These are phyloP conservation scores for Bombyx huttoni DNA, from an alignment of 2,888 invertebrate genomes.

Conservation along the genomic window DNA sequence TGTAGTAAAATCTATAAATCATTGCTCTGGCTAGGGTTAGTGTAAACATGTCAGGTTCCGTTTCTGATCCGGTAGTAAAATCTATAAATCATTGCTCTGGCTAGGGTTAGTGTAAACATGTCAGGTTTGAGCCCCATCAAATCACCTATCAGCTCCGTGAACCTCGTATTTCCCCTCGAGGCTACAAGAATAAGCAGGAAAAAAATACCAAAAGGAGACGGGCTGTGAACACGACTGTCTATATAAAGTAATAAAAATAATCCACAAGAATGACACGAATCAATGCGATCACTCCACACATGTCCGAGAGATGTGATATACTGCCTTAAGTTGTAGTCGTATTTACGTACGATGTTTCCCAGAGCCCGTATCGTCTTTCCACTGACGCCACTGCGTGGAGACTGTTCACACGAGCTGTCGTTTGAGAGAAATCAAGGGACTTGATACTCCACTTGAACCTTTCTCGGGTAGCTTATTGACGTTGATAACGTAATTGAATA, in stretches of 20 bases:
- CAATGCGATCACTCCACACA: conserved; percentile 39
- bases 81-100: no score
- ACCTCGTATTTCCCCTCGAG: no score
- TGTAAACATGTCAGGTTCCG: no score
- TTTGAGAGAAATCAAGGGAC: conserved; percentile 5
- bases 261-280: conserved; percentile 6
- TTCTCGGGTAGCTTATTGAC: conserved; percentile 8
- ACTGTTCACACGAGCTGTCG: conserved; percentile 57
- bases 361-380: conserved; percentile 55
- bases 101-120: no score
- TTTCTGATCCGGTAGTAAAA: no score
- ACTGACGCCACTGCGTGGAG: conserved; percentile 24
- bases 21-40: no score
- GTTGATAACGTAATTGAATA: conserved; percentile 1
- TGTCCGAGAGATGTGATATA: conserved; percentile 36
- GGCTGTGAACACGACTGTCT: no score
- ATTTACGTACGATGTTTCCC: conserved; percentile 45
- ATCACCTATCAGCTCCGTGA: no score
- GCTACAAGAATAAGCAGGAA: no score
- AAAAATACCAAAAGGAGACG: no score
- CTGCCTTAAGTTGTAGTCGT: conserved; percentile 33
- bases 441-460: conserved; percentile 22
- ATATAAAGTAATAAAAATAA: not conserved
- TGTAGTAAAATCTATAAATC: no score
- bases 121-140: no score